Conservation (phyloP, 2,113 vertebrate genomes). For the Callorhinus ursinus region DNA sequence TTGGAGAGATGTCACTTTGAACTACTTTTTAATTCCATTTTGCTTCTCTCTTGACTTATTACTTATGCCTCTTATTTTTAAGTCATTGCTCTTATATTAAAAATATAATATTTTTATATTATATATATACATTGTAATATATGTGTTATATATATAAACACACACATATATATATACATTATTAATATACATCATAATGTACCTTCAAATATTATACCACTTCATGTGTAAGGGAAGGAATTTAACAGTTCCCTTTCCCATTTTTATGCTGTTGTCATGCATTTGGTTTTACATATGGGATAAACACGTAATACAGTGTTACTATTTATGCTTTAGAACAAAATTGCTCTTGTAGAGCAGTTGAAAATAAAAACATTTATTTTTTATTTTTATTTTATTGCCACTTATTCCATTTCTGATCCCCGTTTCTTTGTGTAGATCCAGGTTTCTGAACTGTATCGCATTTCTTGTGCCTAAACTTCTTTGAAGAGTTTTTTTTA, state of each 20-base stretch:
- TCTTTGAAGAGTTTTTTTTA: neutral
- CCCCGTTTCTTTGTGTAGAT: neutral
- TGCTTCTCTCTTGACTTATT: neutral
- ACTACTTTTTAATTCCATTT: neutral
- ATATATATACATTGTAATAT: no score
- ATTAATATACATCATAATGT: neutral
- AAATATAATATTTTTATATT: neutral
- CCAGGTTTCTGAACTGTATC: neutral
- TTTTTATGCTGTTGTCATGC: neutral
- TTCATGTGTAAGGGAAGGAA: neutral
- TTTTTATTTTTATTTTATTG: neutral
- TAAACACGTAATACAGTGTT: neutral
- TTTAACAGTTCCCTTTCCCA: neutral
- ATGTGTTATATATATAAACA: no score
- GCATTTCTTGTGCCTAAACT: neutral
- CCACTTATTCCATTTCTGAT: neutral
- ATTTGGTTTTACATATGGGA: neutral
- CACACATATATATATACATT: no score
- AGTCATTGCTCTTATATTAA: neutral
- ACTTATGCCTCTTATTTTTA: neutral
- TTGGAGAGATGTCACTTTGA: neutral
- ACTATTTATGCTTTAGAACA: neutral
- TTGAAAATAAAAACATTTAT: neutral
- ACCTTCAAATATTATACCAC: neutral
- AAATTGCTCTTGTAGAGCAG: neutral